Conservation (phyloP, 2,113 vertebrate genomes). For the Polypterus senegalus region DNA sequence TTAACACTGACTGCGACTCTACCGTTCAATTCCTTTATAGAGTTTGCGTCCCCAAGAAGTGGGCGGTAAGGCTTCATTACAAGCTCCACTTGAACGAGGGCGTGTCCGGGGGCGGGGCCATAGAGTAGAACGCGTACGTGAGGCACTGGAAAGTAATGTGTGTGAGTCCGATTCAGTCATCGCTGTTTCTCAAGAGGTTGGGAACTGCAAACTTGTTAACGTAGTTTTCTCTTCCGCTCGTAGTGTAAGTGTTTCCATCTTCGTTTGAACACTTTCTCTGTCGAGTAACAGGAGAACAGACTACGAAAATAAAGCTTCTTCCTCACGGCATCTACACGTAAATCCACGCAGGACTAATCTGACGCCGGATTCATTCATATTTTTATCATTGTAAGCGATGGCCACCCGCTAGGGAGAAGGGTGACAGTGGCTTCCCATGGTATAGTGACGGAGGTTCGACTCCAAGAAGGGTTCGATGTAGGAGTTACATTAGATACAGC, state of each 20-base stretch:
- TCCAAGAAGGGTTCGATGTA: no score
- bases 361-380: no score
- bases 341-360: no score
- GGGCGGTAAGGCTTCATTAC: conserved; percentile 26
- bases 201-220: neutral
- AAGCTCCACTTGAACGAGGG: neutral
- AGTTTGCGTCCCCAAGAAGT: neutral
- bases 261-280: no score
- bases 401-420: no score
- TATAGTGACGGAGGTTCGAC: no score
- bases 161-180: neutral
- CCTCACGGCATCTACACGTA: no score
- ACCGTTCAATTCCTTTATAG: conserved; percentile 29
- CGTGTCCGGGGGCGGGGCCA: neutral
- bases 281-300: neutral
- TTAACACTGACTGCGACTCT: conserved; percentile 3
- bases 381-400: no score
- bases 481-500: no score
- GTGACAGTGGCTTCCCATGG: no score
- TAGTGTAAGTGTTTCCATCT: no score
- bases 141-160: neutral
- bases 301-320: no score
- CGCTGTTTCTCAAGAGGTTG: neutral
- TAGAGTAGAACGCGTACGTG: neutral
- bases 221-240: neutral